Evolutionary conservation across 2,113 vertebrate species (phyloP), one percentile per base, ranked within the genome.

Genomic region (Urocolius indicus): DNA sequence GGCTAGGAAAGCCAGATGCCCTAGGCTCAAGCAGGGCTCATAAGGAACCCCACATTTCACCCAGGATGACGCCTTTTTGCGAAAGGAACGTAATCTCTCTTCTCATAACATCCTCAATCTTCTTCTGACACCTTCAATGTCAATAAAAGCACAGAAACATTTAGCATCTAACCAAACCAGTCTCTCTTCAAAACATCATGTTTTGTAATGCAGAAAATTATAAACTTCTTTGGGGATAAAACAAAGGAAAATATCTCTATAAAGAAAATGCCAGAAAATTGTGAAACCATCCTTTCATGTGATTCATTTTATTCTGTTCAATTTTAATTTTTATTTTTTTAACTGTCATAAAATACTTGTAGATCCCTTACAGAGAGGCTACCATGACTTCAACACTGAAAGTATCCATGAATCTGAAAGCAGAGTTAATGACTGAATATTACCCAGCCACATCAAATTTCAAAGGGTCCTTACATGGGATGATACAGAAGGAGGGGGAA

Each of bases 131-230:
- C 17, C 5, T 36, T 54, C 29, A 34, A 15, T 21, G 16, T 43
- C 38, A 65, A 34, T 34, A 55, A 36, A 38, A 84, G 11, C 24
- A 86, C 26, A 79, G 26, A 83, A 66, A 55, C 2, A 0, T 20
- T 83, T 66, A 43, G 24, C 67, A 34, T 46, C 16, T 22, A 76
- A 69, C 20, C 18, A 89, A 77, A 63, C 3, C 30, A 76, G 16
- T 8, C 20, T 21, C 11, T 45, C 63, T 58, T 11, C 27, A 73
- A 83, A 88, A 41, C 2, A 1, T 6, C 32, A 0, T 1, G 0
- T 41, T 80, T 75, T n/a, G 13, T 48, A 46, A 45, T 7, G 23
- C 9, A 59, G 59, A n/a, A 49, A 48, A 20, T 52, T 21, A 48
- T 9, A 48, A 61, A 66, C 46, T 45, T 57, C 43, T 59, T 17